Base-by-base conservation (phyloP, 2,113 vertebrate species). In the Hypocryptadius cinnamomeus region DNA sequence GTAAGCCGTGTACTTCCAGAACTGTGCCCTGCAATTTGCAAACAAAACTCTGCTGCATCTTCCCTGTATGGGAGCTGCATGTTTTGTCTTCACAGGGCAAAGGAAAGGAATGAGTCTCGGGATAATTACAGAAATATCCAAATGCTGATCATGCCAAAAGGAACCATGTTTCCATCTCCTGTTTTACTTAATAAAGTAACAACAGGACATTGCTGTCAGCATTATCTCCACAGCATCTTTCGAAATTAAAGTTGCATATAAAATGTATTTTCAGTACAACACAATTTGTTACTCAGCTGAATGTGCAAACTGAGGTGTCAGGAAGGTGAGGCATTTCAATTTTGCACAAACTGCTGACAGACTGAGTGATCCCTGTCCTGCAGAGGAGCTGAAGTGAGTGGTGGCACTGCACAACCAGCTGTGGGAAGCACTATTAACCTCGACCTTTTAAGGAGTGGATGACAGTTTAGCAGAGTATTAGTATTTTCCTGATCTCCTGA, bases 1-100 rank as follows among this genome's bases (percentile, higher is more conserved):
- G 21, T 24, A 8, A 50, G 30, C n/a, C 0, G 0, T 20, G 19
- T 28, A 8, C 79, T 79, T 78, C 45, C 19, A 54, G 33, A 74
- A 27, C 30, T 12, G 21, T 28, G 50, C 25, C 3, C 20, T 51
- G 25, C 51, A 47, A 59, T 66, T 77, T 94, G 37, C 80, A 89
- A 87, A 42, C 20, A 66, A 44, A 93, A 13, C 31, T 71, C 37
- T 73, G 17, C 54, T 57, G 56, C 37, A 5, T 44, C 48, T 59
- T 71, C 35, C 14, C 27, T 90, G 44, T 21, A 15, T 57, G 35
- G 50, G 63, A 79, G 60, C 51, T 84, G 42, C 23, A 5, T 3
- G 18, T 54, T 53, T 39, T 56, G 33, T 60, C 23, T 16, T 17
- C 40, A 40, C 37, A 28, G 22, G 25, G 45, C 37, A 35, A 82